phyloP scores from a whole-genome alignment of 2,797 vertebrate species.

The Aldrovandia affinis region DNA sequence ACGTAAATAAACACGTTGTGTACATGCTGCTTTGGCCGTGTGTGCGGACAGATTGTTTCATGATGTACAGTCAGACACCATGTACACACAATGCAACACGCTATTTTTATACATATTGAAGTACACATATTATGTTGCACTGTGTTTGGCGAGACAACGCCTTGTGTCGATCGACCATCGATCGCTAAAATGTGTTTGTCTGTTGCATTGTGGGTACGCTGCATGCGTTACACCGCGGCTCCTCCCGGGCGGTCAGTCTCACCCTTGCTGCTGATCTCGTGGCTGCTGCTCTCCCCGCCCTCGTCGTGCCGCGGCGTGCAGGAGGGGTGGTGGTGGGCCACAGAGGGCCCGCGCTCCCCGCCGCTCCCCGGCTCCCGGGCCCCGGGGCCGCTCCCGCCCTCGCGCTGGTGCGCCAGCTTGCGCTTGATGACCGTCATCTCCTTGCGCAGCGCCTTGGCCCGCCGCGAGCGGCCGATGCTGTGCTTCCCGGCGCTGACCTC shows the following conservation, averaged over 20 bases:
- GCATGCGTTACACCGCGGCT: no score
- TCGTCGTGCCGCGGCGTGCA: slow-evolving; percentile 88
- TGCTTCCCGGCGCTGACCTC: slow-evolving; percentile 90
- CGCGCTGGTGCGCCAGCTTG: slow-evolving; percentile 90
- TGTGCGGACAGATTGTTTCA: no score
- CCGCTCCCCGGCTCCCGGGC: slow-evolving; percentile 79
- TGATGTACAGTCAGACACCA: no score
- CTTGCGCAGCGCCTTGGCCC: slow-evolving; percentile 95
- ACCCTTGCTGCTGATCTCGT: slow-evolving; percentile 95
- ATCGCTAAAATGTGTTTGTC: background rate
- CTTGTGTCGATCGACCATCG: no score
- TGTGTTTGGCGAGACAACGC: no score
- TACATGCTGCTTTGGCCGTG: no score
- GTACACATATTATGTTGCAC: no score
- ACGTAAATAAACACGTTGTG: no score
- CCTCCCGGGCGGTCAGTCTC: slow-evolving; percentile 38
- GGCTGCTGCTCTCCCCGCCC: slow-evolving; percentile 97
- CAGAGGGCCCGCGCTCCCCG: slow-evolving; percentile 66
- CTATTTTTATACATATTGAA: no score
- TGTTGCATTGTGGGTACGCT: background rate
- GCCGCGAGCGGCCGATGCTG: slow-evolving; percentile 89
- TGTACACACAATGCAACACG: no score
- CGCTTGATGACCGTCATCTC: slow-evolving; percentile 93
- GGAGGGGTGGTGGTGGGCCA: slow-evolving; percentile 72
- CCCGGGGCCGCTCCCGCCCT: slow-evolving; percentile 76